Percentiles rank a stretch among this genome's conserved stretches.
These are phyloP conservation scores for Patella vulgata DNA, from an alignment of 1,140 invertebrate species.

Conservation along the genomic window DNA sequence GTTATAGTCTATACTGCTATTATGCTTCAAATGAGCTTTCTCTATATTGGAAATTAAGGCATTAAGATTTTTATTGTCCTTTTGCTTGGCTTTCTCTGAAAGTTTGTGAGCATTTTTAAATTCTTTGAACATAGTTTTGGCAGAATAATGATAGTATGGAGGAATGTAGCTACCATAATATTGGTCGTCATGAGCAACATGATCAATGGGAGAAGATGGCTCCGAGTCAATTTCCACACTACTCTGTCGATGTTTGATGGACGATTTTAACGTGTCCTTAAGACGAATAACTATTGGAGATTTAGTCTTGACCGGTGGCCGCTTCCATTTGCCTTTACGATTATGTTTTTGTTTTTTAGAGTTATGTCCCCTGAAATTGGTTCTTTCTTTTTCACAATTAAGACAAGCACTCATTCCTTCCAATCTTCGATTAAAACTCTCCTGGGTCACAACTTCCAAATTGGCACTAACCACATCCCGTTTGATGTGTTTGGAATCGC, in stretches of 20 bases:
- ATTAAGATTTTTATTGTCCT: conserved; percentile 57
- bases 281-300: conserved; percentile 61
- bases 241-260: conserved; percentile 44
- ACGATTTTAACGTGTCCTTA: conserved; percentile 55
- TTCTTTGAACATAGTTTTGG: conserved; percentile 12
- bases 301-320: conserved; percentile 51
- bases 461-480: conserved; percentile 51
- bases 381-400: conserved; percentile 57
- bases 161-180: conserved; percentile 28
- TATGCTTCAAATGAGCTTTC: conserved; percentile 57
- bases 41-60: conserved; percentile 61
- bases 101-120: conserved; percentile 2
- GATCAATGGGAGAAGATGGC: conserved; percentile 32
- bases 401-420: conserved; percentile 53
- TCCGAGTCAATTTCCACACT: conserved; percentile 38
- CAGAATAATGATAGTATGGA: conserved; percentile 16
- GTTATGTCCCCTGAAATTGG: conserved; percentile 17
- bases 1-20: conserved; percentile 38
- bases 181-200: conserved; percentile 15
- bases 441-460: conserved; percentile 52
- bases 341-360: conserved; percentile 36
- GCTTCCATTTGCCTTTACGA: conserved; percentile 36
- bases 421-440: conserved; percentile 42
- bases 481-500: conserved; percentile 40
- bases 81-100: conserved; percentile 11